Evolutionary conservation across 2,113 vertebrate genomes (phyloP).

Genomic region (Narcine bancroftii): DNA sequence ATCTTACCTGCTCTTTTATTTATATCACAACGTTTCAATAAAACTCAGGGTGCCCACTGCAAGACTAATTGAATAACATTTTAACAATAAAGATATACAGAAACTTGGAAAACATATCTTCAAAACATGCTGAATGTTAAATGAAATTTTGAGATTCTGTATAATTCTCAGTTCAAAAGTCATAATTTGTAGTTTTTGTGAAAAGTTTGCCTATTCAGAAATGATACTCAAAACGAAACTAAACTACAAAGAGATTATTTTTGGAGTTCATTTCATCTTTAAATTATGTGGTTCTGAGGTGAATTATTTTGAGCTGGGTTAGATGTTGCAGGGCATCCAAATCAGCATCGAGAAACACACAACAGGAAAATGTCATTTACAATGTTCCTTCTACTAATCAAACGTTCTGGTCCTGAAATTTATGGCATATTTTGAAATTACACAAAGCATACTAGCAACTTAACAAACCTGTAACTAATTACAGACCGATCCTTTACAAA

Average conservation of each 20-base stretch:
- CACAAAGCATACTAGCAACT: background rate
- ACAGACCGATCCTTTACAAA: background rate
- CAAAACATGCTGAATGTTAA: too few relatives aligned
- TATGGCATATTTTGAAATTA: background rate
- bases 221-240: background rate
- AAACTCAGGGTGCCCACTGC: background rate
- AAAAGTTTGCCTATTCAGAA: background rate
- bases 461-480: background rate
- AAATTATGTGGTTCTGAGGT: background rate
- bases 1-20: background rate
- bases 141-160: background rate
- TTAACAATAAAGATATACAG: too few relatives aligned
- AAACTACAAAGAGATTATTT: background rate
- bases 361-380: background rate
- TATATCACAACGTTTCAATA: background rate
- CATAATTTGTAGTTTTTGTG: background rate
- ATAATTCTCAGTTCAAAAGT: background rate
- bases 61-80: background rate
- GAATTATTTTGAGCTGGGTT: background rate
- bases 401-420: background rate
- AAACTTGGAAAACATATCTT: too few relatives aligned
- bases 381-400: background rate
- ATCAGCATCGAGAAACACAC: background rate
- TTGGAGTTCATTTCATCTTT: background rate
- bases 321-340: background rate